These are phyloP conservation scores for Fabriciana adippe DNA, from an alignment of 2,888 invertebrate species.

Conservation along the genomic window DNA sequence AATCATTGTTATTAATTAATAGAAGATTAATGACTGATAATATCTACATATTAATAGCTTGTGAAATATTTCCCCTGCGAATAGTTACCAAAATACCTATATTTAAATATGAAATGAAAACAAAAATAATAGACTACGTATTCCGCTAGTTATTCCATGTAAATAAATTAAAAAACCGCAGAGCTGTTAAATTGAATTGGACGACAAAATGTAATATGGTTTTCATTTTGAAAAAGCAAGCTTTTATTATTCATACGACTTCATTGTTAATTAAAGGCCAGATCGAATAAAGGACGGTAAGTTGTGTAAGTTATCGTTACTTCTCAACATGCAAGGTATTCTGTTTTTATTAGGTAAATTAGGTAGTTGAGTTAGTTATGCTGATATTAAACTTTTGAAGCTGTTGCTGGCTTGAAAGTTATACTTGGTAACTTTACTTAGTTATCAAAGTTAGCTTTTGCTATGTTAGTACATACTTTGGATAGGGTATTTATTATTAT, in stretches of 20 bases:
- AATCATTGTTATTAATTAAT: constrained; percentile 13
- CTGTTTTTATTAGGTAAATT: too few species aligned
- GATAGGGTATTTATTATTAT: too few species aligned
- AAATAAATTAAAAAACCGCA: constrained; percentile 24
- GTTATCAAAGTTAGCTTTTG: too few species aligned
- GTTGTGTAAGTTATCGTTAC: background rate
- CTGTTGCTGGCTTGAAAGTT: constrained; percentile 48
- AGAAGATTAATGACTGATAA: constrained; percentile 1
- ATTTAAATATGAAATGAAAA: constrained; percentile 13
- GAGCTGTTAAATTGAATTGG: constrained; percentile 23
- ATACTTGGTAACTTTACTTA: too few species aligned
- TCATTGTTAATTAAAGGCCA: background rate
- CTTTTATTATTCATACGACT: background rate
- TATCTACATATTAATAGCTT: background rate
- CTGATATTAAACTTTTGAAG: constrained; percentile 63
- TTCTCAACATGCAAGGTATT: background rate
- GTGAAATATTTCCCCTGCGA: constrained; percentile 1
- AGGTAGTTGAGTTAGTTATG: constrained; percentile 35
- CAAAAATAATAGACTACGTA: constrained; percentile 13
- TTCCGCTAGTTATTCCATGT: constrained; percentile 12
- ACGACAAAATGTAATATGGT: constrained; percentile 21
- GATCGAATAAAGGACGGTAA: background rate
- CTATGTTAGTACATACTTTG: too few species aligned
- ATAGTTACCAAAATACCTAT: background rate
- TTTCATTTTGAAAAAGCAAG: constrained; percentile 9